Conservation (phyloP, 92 coral and sea anemone species). For the Virgularia gustaviana region DNA sequence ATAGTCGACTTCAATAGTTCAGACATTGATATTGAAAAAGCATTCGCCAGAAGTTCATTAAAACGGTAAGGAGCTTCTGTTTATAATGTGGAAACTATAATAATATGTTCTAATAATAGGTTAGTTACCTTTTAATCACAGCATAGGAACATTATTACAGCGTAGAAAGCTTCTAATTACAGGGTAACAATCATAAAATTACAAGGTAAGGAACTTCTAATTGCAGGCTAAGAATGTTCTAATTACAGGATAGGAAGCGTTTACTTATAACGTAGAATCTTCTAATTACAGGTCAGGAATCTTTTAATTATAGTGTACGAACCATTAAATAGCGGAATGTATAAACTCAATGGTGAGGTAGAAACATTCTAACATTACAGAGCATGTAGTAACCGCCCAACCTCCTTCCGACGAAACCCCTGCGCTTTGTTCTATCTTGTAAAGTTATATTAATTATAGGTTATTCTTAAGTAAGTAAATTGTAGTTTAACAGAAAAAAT, state of each 20-base stretch:
- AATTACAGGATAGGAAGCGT: background rate
- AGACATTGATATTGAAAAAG: conserved; percentile 78
- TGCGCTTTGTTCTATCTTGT: too few relatives aligned
- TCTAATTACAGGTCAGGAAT: background rate
- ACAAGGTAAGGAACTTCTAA: too few relatives aligned
- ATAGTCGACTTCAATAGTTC: conserved; percentile 89
- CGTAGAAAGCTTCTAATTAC: background rate
- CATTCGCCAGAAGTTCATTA: conserved; percentile 69
- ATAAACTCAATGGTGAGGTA: too few relatives aligned
- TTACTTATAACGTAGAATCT: background rate
- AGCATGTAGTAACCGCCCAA: too few relatives aligned
- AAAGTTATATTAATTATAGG: too few relatives aligned
- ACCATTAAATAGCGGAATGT: background rate
- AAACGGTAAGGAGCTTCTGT: conserved; percentile 70
- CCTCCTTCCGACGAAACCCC: too few relatives aligned
- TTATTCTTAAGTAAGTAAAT: too few relatives aligned
- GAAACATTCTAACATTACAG: too few relatives aligned
- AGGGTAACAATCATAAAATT: background rate
- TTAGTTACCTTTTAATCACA: background rate
- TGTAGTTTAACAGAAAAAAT: too few relatives aligned
- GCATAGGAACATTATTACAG: background rate
- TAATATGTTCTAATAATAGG: conserved; percentile 52
- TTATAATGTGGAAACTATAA: too few relatives aligned
- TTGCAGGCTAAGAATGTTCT: too few relatives aligned
- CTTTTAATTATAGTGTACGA: background rate